These are phyloP conservation scores for Amphipoea lucens DNA, from an alignment of 2,888 invertebrate species.

Conservation along the genomic window DNA sequence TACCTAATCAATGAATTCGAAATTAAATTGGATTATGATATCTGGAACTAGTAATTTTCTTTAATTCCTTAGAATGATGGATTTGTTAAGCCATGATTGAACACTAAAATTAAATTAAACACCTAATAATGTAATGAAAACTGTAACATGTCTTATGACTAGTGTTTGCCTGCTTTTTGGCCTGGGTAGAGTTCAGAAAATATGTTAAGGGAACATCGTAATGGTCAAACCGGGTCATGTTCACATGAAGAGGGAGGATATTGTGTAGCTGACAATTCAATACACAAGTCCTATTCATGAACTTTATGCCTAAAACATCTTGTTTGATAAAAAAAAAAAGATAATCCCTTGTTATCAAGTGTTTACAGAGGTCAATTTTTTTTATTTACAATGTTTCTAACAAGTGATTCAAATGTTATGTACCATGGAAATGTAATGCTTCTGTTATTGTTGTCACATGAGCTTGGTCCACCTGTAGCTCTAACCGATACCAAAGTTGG, in stretches of 20 bases:
- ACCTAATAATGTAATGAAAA: neutral
- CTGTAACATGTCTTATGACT: neutral
- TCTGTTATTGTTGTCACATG: neutral
- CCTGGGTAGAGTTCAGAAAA: neutral
- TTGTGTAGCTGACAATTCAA: conserved; percentile 4
- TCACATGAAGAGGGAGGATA: neutral
- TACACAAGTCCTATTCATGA: conserved; percentile 6
- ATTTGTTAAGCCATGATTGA: neutral
- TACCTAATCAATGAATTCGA: conserved; percentile 1
- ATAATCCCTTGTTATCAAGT: conserved; percentile 31
- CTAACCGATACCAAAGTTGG: neutral
- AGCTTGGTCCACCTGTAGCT: conserved; percentile 5
- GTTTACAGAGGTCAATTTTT: conserved; percentile 26
- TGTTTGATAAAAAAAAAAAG: conserved; percentile 19
- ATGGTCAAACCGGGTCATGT: neutral
- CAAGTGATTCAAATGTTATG: neutral
- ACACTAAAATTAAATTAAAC: neutral
- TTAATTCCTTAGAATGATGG: neutral
- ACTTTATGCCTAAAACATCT: neutral
- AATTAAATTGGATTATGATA: conserved; percentile 2
- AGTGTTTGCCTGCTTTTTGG: too few species aligned
- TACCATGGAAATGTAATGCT: neutral
- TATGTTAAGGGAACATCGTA: neutral
- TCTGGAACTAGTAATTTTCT: neutral
- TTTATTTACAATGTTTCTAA: conserved; percentile 6